These are phyloP conservation scores for Drosophila kokeensis DNA, from an alignment of 2,888 invertebrate genomes.

Conservation along the genomic window DNA sequence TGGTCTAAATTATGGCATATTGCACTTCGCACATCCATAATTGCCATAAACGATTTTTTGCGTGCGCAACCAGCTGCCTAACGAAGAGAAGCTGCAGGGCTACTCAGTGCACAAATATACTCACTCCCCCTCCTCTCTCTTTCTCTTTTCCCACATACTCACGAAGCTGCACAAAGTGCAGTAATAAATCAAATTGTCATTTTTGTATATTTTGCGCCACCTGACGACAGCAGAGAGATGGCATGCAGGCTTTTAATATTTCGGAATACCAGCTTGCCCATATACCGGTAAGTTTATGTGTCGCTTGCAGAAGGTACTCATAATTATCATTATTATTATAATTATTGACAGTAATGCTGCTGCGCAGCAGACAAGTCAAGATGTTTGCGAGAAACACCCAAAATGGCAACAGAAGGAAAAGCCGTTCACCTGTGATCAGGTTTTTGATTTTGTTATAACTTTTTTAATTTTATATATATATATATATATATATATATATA, in stretches of 20 bases:
- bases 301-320: conserved; percentile 26
- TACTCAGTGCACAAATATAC: conserved; percentile 1
- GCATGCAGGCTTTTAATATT: conserved; percentile 45
- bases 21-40: conserved; percentile 62
- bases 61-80: conserved; percentile 42
- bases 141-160: not conserved
- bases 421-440: not conserved
- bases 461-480: not conserved
- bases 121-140: not conserved
- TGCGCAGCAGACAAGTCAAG: conserved; percentile 4
- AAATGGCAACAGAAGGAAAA: not conserved
- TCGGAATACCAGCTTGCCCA: conserved; percentile 19
- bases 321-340: conserved; percentile 76
- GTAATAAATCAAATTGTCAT: conserved; percentile 85
- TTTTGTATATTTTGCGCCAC: conserved; percentile 81
- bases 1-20: conserved; percentile 73
- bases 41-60: conserved; percentile 69
- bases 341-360: conserved; percentile 66
- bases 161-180: conserved; percentile 74
- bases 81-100: conserved; percentile 28
- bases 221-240: conserved; percentile 59
- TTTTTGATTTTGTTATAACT: not conserved
- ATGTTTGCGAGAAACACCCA: not conserved
- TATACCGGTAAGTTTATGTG: conserved; percentile 27
- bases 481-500: too few species aligned